A percentile compares a stretch with the other conserved stretches of the same genome.
Conservation (phyloP, 2,113 vertebrate genomes). For the Rafetus swinhoei region DNA sequence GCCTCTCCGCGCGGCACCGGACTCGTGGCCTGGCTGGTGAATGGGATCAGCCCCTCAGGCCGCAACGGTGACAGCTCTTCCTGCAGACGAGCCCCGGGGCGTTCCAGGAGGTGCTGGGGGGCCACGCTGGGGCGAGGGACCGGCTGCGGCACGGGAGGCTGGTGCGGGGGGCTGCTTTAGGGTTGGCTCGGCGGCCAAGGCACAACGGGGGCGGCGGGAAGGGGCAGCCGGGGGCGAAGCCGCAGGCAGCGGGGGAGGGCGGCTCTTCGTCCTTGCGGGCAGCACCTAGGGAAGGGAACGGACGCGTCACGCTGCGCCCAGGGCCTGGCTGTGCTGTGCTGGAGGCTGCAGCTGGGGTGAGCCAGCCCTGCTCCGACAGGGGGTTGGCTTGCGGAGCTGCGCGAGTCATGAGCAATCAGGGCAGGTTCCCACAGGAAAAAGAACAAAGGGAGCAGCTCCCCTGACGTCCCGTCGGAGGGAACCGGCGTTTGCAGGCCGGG, state of each 20-base stretch:
- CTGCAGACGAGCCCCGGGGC: not conserved
- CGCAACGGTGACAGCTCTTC: not conserved
- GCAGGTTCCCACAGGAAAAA: not conserved
- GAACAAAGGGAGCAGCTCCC: not conserved
- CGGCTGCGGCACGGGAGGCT: not conserved
- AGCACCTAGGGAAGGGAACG: not conserved
- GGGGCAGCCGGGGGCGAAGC: not conserved
- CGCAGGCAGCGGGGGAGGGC: not conserved
- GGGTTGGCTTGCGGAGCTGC: not conserved
- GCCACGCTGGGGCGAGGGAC: no score
- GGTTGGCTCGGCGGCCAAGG: not conserved
- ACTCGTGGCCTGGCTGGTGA: not conserved
- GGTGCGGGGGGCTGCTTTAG: not conserved
- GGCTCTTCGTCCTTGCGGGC: not conserved
- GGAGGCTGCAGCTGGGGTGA: not conserved
- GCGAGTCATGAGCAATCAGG: not conserved
- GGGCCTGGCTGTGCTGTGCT: not conserved
- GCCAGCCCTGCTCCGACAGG: not conserved
- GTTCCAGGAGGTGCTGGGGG: no score
- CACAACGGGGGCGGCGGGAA: accelerated
- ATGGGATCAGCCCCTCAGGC: not conserved
- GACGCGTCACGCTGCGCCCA: not conserved
- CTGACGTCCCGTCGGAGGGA: not conserved
- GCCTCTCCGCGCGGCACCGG: not conserved
- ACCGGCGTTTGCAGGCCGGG: not conserved